phyloP scores from a whole-genome alignment of 2,888 invertebrate genomes.

The Xestia xanthographa region DNA sequence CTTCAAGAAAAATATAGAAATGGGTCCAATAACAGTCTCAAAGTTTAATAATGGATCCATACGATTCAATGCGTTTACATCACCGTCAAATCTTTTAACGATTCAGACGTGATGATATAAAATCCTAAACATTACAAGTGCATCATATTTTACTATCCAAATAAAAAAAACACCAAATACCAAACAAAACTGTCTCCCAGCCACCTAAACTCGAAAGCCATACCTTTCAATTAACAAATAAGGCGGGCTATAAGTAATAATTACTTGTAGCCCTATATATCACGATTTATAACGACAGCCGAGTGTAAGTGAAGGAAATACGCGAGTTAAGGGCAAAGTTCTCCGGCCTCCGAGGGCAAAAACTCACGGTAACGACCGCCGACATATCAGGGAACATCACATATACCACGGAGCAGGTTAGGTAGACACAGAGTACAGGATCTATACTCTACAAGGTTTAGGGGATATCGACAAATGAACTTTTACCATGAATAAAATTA shows the following conservation, averaged over 20 bases:
- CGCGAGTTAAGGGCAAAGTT: slow-evolving; percentile 65
- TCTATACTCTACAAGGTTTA: too few relatives aligned
- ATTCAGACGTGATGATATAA: neutral
- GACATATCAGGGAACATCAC: slow-evolving; percentile 56
- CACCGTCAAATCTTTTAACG: neutral
- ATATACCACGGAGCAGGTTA: slow-evolving; percentile 1
- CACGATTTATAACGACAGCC: slow-evolving; percentile 67
- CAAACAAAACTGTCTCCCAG: slow-evolving; percentile 25
- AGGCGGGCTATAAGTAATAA: slow-evolving; percentile 65
- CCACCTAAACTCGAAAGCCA: slow-evolving; percentile 47
- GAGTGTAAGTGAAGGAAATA: slow-evolving; percentile 68
- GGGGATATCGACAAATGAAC: too few relatives aligned
- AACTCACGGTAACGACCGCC: slow-evolving; percentile 65
- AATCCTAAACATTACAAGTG: neutral
- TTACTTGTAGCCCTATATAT: slow-evolving; percentile 65
- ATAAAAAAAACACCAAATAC: slow-evolving; percentile 29
- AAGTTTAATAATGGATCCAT: neutral
- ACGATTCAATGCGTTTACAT: neutral
- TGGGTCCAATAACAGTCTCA: neutral
- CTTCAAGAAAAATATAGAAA: neutral
- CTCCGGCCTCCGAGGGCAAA: slow-evolving; percentile 57
- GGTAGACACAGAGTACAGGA: neutral
- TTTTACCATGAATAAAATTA: too few relatives aligned
- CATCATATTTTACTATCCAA: neutral
- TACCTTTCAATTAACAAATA: slow-evolving; percentile 67